Percentiles rank a stretch among this genome's conserved stretches.
These are phyloP conservation scores for Meda fulgida DNA, from an alignment of 2,797 vertebrate genomes.

Conservation along the genomic window DNA sequence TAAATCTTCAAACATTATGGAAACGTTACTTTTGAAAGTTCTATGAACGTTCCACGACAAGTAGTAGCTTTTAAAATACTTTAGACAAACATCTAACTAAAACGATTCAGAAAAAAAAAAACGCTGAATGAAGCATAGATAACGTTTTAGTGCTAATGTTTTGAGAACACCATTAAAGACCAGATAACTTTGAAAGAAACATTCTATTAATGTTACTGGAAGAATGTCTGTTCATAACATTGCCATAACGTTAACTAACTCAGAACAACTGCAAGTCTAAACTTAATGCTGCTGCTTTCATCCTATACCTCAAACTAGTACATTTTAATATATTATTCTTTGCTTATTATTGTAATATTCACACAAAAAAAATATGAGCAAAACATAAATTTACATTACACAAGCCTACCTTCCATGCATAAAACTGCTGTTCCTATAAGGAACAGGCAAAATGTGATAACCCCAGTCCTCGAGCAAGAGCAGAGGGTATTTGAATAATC, in stretches of 20 bases:
- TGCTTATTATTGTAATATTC: background rate
- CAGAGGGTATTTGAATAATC: background rate
- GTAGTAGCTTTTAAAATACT: too few relatives aligned
- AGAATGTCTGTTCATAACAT: background rate
- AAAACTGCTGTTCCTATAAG: conserved; percentile 17
- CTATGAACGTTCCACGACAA: too few relatives aligned
- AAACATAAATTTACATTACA: background rate
- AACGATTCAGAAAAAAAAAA: too few relatives aligned
- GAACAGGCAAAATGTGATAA: background rate
- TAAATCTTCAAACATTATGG: background rate
- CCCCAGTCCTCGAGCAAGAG: background rate
- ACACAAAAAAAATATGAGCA: background rate
- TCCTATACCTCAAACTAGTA: background rate
- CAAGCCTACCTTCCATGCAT: conserved; percentile 14
- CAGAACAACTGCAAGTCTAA: background rate
- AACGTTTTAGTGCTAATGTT: background rate
- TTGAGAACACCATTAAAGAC: background rate
- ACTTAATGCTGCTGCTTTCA: background rate
- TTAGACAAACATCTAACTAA: too few relatives aligned
- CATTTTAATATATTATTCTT: background rate
- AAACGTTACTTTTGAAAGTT: background rate
- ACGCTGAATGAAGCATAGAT: background rate
- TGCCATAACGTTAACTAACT: background rate
- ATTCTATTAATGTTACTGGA: background rate
- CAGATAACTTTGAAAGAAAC: background rate